A percentile compares a stretch with the other conserved stretches of the same genome.
These are phyloP conservation scores for Campoplex capitator DNA, from an alignment of 2,888 invertebrate species.

Conservation along the genomic window DNA sequence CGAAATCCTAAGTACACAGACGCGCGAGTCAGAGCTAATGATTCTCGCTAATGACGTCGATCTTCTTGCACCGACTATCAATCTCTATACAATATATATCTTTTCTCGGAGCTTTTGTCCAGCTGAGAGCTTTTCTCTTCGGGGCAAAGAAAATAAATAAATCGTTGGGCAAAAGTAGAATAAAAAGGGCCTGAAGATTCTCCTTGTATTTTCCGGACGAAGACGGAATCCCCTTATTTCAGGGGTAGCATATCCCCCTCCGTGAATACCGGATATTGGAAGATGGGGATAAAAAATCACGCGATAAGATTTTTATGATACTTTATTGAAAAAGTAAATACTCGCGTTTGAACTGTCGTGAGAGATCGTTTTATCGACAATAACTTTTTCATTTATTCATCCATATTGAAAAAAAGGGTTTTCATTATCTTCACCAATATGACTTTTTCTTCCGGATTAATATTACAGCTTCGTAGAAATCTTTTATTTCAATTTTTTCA, in stretches of 20 bases:
- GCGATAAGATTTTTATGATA: not conserved
- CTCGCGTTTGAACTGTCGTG: not conserved
- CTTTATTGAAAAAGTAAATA: not conserved
- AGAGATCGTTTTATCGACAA: not conserved
- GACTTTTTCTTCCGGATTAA: no score
- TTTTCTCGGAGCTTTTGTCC: slow-evolving; percentile 11
- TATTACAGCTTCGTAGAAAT: no score
- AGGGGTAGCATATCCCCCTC: not conserved
- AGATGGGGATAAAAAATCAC: not conserved
- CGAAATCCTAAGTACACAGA: slow-evolving; percentile 56
- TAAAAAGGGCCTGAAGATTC: not conserved
- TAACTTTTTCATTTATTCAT: not conserved
- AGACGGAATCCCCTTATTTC: not conserved
- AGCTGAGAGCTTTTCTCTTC: slow-evolving; percentile 9
- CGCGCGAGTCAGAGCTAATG: slow-evolving; percentile 56
- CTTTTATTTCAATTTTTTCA: no score
- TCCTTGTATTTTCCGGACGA: not conserved
- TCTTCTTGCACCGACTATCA: slow-evolving; percentile 17
- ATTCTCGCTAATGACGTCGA: slow-evolving; percentile 68
- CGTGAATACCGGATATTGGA: not conserved
- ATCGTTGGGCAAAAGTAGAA: not conserved
- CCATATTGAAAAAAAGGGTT: not conserved
- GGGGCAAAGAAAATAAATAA: not conserved
- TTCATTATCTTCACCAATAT: no score
- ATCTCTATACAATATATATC: not conserved